A percentile compares a stretch with the other conserved stretches of the same genome.
Evolutionary conservation across 1,140 invertebrate genomes (phyloP).

Genomic region (Drosophila sturtevanti): DNA sequence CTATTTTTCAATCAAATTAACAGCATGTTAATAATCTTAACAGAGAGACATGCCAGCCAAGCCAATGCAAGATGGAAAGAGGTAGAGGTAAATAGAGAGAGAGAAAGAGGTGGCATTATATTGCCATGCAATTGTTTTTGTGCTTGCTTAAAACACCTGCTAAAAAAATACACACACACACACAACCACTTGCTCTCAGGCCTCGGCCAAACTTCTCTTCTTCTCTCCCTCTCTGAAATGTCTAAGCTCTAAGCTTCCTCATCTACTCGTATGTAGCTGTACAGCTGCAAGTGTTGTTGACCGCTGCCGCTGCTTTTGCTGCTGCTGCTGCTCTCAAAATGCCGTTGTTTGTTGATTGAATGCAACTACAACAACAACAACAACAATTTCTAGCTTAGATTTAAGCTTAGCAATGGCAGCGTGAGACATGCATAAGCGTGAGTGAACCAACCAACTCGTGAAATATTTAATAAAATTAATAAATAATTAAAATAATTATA

Average conservation of each 20-base stretch:
- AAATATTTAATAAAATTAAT: too few species aligned
- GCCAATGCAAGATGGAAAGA: conserved; percentile 23
- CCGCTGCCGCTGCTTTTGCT: conserved; percentile 52
- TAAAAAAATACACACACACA: conserved; percentile 8
- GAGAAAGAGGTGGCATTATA: conserved; percentile 1
- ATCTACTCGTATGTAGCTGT: conserved; percentile 32
- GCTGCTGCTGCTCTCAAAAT: conserved; percentile 58
- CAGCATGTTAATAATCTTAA: conserved; percentile 71
- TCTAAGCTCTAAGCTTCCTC: conserved; percentile 48
- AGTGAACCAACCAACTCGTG: neutral
- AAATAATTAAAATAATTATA: too few species aligned
- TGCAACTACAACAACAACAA: conserved; percentile 50
- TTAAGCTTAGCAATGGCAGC: neutral
- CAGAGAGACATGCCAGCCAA: conserved; percentile 53
- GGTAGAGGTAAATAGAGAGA: neutral
- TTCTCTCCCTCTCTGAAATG: conserved; percentile 23
- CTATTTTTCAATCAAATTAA: conserved; percentile 79
- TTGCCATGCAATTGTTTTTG: conserved; percentile 4
- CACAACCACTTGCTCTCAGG: neutral
- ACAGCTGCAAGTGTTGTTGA: conserved; percentile 73
- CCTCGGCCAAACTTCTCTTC: neutral
- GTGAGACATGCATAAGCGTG: neutral
- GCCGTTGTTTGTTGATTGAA: conserved; percentile 75
- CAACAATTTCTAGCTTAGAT: conserved; percentile 24
- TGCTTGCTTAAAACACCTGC: conserved; percentile 23